phyloP scores from a whole-genome alignment of 1,140 invertebrate genomes.

The Calycopis cecrops region DNA sequence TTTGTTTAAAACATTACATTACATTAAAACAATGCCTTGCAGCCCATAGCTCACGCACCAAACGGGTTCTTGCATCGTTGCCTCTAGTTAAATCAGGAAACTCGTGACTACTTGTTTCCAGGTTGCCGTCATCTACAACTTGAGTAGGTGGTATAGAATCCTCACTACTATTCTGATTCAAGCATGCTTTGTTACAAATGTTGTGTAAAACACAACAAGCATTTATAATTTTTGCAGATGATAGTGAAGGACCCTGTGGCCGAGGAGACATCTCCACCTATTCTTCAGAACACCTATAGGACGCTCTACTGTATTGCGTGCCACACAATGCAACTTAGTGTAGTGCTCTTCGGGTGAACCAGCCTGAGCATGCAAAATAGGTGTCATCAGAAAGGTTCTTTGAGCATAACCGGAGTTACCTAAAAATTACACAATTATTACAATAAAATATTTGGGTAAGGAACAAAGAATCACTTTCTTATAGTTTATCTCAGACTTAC shows the following conservation, averaged over 20 bases:
- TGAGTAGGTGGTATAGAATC: not conserved
- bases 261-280: constrained; percentile 26
- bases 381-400: constrained; percentile 27
- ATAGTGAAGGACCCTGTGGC: constrained; percentile 27
- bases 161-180: not conserved
- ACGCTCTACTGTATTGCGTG: constrained; percentile 24
- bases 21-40: constrained; percentile 4
- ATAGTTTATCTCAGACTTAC: not conserved
- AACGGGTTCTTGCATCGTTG: not conserved
- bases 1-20: no score
- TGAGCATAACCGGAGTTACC: constrained; percentile 28
- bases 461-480: not conserved
- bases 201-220: constrained; percentile 32
- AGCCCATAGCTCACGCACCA: constrained; percentile 4
- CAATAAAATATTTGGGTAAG: not conserved
- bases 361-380: constrained; percentile 12
- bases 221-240: constrained; percentile 26
- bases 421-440: constrained; percentile 2
- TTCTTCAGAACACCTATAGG: constrained; percentile 26
- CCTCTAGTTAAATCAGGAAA: not conserved
- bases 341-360: constrained; percentile 21
- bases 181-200: constrained; percentile 14
- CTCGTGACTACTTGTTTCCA: not conserved
- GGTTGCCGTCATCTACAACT: not conserved
- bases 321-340: constrained; percentile 18